These are phyloP conservation scores for Bombus huntii DNA, from an alignment of 1,140 invertebrate species.

Conservation along the genomic window DNA sequence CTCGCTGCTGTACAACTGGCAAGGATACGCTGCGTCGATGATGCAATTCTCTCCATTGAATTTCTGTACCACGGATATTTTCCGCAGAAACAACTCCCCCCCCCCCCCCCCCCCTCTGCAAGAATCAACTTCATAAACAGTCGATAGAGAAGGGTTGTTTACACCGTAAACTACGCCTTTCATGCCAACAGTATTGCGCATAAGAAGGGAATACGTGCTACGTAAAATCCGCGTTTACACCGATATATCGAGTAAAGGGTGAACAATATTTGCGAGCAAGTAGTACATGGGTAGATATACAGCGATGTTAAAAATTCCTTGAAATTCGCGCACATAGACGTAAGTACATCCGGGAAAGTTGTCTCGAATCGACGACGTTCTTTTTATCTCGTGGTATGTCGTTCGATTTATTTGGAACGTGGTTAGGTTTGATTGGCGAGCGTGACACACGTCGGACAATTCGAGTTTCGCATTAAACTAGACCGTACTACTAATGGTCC, in stretches of 20 bases:
- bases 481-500: slow-evolving; percentile 62
- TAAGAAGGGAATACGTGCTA: slow-evolving; percentile 13
- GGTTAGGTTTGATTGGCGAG: slow-evolving; percentile 31
- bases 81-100: slow-evolving; percentile 31
- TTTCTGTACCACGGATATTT: slow-evolving; percentile 40
- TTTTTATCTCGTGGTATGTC: slow-evolving; percentile 8
- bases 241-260: background rate
- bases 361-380: background rate
- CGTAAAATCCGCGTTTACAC: background rate
- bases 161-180: slow-evolving; percentile 19
- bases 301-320: background rate
- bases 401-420: slow-evolving; percentile 8
- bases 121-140: slow-evolving; percentile 59
- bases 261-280: background rate
- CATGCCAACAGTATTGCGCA: slow-evolving; percentile 1
- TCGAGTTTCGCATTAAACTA: slow-evolving; percentile 60
- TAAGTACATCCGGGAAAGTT: background rate
- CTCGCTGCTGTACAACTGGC: background rate
- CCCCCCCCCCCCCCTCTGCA: background rate
- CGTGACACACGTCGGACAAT: background rate
- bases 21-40: background rate
- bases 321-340: background rate
- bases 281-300: background rate
- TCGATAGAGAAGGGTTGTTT: slow-evolving; percentile 38
- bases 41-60: slow-evolving; percentile 37